phyloP scores from a whole-genome alignment of 2,113 vertebrate species.

The Corynorhinus townsendii region DNA sequence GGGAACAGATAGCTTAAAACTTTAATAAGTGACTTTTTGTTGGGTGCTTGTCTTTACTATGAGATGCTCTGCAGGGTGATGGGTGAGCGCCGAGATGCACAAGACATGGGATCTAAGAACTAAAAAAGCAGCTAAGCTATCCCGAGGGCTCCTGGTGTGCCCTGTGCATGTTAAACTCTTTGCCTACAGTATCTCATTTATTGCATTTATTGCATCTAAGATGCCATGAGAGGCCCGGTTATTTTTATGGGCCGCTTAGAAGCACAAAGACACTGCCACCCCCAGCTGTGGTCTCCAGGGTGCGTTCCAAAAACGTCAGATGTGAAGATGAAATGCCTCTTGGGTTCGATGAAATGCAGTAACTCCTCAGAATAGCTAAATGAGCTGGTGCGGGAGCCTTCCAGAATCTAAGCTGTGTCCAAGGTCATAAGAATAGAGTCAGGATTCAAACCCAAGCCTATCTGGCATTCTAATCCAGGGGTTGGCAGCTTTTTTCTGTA shows the following conservation, averaged over 20 bases:
- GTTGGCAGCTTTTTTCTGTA: not conserved
- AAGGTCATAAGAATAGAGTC: not conserved
- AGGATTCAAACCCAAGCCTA: not conserved
- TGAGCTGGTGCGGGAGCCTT: not conserved
- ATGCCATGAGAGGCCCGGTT: not conserved
- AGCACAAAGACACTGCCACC: not conserved
- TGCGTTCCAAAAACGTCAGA: not conserved
- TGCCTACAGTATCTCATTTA: not conserved
- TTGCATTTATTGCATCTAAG: not conserved
- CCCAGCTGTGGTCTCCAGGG: not conserved
- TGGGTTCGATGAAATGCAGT: not conserved
- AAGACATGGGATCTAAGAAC: not conserved
- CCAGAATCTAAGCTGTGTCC: not conserved
- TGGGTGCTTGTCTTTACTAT: not conserved
- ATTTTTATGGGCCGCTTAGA: not conserved
- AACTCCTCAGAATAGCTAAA: not conserved
- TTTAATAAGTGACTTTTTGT: not conserved
- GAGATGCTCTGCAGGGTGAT: not conserved
- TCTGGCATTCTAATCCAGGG: not conserved
- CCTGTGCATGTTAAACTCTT: rapidly evolving
- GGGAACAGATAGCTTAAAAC: not conserved
- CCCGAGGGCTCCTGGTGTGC: rapidly evolving
- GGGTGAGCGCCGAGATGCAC: not conserved
- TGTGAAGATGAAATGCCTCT: not conserved
- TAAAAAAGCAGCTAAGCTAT: not conserved